phyloP scores from a whole-genome alignment of 2,888 invertebrate species.

The Pardosa pseudoannulata region DNA sequence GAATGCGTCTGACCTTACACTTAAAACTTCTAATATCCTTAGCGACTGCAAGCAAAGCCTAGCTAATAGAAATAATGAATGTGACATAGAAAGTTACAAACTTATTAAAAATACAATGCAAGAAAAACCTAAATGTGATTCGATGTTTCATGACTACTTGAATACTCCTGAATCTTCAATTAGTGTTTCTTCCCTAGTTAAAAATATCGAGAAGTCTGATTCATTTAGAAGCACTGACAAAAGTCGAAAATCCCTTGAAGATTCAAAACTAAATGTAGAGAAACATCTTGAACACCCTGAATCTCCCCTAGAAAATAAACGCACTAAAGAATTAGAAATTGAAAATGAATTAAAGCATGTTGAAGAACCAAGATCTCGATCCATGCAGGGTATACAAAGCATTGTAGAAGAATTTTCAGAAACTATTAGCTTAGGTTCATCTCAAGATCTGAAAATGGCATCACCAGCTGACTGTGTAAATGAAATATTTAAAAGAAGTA shows the following conservation, averaged over 20 bases:
- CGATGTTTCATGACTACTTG: neutral
- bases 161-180: slow-evolving; percentile 9
- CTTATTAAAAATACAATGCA: slow-evolving; percentile 16
- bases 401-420: slow-evolving; percentile 17
- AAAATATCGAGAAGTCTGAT: slow-evolving; percentile 38
- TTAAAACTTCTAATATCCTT: neutral
- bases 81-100: slow-evolving; percentile 10
- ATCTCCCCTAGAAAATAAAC: neutral
- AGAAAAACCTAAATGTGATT: slow-evolving; percentile 8
- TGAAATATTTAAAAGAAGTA: neutral
- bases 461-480: neutral
- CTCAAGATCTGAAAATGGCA: neutral
- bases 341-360: neutral
- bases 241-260: slow-evolving; percentile 5
- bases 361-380: neutral
- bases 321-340: neutral
- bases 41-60: neutral
- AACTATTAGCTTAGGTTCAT: neutral
- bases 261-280: neutral
- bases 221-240: slow-evolving; percentile 27
- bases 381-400: neutral
- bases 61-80: neutral
- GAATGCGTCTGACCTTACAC: neutral
- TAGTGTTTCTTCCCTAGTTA: slow-evolving; percentile 51
- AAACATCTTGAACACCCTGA: neutral